These are phyloP conservation scores for Tachysurus vachellii DNA, from an alignment of 2,113 vertebrate species.

Conservation along the genomic window DNA sequence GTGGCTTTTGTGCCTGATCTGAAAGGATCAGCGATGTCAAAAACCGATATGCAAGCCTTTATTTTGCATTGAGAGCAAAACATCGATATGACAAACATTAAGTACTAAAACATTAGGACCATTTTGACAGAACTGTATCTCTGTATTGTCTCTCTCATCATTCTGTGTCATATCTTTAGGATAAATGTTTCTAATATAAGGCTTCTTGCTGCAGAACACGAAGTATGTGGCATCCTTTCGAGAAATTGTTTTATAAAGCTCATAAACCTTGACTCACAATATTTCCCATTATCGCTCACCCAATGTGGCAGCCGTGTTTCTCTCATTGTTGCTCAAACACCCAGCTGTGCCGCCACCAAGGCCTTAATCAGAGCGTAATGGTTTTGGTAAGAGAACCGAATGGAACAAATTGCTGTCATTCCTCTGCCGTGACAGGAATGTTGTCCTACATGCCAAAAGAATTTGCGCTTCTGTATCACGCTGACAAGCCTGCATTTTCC, in stretches of 20 bases:
- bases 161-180: background rate
- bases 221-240: background rate
- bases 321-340: conserved; percentile 5
- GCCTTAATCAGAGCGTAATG: conserved; percentile 38
- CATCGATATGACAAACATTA: background rate
- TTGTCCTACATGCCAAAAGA: conserved; percentile 31
- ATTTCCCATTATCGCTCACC: background rate
- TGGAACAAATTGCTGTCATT: conserved; percentile 40
- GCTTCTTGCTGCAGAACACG: background rate
- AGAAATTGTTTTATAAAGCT: background rate
- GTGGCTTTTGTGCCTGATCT: conserved; percentile 22
- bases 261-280: background rate
- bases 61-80: background rate
- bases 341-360: conserved; percentile 26
- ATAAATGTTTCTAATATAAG: conserved; percentile 8
- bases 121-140: background rate
- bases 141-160: background rate
- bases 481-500: conserved; percentile 14
- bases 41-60: conserved; percentile 1
- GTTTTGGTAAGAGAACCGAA: conserved; percentile 17
- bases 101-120: background rate
- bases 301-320: background rate
- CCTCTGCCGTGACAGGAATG: conserved; percentile 40
- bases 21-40: background rate
- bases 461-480: conserved; percentile 25